phyloP scores from a whole-genome alignment of 2,888 invertebrate genomes.

The Atrina japonica region DNA sequence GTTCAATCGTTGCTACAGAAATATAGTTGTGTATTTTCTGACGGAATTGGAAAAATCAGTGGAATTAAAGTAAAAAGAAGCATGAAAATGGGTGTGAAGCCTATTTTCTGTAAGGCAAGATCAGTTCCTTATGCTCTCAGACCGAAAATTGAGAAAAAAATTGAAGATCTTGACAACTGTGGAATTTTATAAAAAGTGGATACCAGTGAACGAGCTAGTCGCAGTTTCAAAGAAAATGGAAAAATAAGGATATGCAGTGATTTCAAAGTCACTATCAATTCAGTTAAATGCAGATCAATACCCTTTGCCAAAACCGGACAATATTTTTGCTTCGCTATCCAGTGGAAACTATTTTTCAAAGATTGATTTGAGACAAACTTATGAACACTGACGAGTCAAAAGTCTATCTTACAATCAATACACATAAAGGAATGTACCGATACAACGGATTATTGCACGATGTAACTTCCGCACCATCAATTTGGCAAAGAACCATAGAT shows the following conservation, averaged over 20 bases:
- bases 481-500: constrained; percentile 52
- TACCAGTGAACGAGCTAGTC: not conserved
- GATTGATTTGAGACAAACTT: not conserved
- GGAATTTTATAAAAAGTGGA: constrained; percentile 12
- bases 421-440: constrained; percentile 41
- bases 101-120: constrained; percentile 54
- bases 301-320: not conserved
- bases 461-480: constrained; percentile 48
- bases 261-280: not conserved
- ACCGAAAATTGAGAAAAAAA: not conserved
- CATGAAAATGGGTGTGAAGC: constrained; percentile 33
- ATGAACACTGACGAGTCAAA: no score
- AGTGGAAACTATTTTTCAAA: not conserved
- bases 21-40: constrained; percentile 23
- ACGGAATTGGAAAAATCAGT: constrained; percentile 33
- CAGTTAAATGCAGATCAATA: constrained; percentile 1
- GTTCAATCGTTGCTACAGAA: no score
- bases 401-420: no score
- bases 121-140: constrained; percentile 47
- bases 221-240: no score
- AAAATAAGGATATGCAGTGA: not conserved
- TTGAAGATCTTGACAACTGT: constrained; percentile 3
- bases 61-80: constrained; percentile 38
- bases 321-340: not conserved
- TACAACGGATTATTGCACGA: constrained; percentile 51